Evolutionary conservation across 2,888 invertebrate species (phyloP), one percentile per base, ranked within the genome.

Genomic region (Arrhopalites spinosus): DNA sequence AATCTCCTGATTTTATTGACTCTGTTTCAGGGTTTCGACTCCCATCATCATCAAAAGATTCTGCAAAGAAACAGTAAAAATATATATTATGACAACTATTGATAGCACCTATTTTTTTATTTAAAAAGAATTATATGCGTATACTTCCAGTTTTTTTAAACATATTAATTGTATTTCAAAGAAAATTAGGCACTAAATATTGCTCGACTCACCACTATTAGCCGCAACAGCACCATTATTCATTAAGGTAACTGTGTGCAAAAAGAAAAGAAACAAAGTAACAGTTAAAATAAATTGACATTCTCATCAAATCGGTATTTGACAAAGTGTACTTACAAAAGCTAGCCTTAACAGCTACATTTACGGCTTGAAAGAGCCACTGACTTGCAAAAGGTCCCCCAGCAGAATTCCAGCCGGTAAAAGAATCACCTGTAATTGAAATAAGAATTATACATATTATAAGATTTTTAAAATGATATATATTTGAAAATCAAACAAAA

Each of bases 331-430:
- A n/a, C n/a, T n/a, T n/a, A n/a, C n/a, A n/a, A n/a, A n/a, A n/a
- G n/a, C n/a, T 69, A 27, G 53, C 69, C 50, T 70, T 82, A 3
- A 80, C 79, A 20, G 81, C 80, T 2, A 81, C 81, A 64, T 82
- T 82, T n/a, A 82, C 80, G 30, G 82, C 81, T 76, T 82, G 82
- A 75, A 81, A 79, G 43, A 82, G 53, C 82, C 82, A 82, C 59
- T 82, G 81, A 75, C 81, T 81, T 69, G 82, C 77, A 75, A 81
- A 81, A 17, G 82, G 81, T 15, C 81, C 82, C 27, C 81, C 81
- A 23, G 78, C 79, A 61, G 76, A 78, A 74, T 81, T 81, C 79
- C 79, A 78, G 2, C 82, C 81, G 15, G 79, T 78, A 75, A 81
- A 75, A 0, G 82, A 82, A 67, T 81, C 81, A n/a, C n/a, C n/a